Conservation (phyloP, 2,113 vertebrate species). For the Mobula hypostoma region DNA sequence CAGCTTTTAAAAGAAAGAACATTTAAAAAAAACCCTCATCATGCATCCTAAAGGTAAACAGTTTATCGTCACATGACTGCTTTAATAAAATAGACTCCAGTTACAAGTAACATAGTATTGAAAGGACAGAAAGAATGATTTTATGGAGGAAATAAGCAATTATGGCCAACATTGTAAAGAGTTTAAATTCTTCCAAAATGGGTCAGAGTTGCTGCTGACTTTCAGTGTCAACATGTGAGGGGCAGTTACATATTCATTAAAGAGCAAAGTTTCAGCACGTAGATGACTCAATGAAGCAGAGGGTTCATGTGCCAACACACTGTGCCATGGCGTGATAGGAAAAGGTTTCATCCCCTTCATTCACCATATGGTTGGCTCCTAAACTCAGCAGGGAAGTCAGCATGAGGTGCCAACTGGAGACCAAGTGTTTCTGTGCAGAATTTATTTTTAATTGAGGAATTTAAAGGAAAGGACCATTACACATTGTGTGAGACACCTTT, state of each 20-base stretch:
- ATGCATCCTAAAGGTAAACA: background rate
- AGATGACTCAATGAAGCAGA: slow-evolving; percentile 2
- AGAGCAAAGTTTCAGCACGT: background rate
- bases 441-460: slow-evolving; percentile 21
- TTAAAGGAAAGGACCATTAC: background rate
- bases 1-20: too few relatives aligned
- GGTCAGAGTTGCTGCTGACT: background rate
- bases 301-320: slow-evolving; percentile 5
- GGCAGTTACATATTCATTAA: background rate
- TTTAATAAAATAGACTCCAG: background rate
- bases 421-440: background rate
- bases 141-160: background rate
- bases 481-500: background rate
- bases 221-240: background rate
- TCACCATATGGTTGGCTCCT: slow-evolving; percentile 8
- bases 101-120: background rate
- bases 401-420: slow-evolving; percentile 4
- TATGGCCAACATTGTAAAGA: background rate
- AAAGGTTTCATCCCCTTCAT: background rate
- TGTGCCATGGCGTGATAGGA: background rate
- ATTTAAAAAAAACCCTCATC: too few relatives aligned
- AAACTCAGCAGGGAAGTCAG: slow-evolving; percentile 1
- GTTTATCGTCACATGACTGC: background rate
- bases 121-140: background rate
- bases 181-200: background rate